These are phyloP conservation scores for Philereme vetulata DNA, from an alignment of 2,888 invertebrate species.

Conservation along the genomic window DNA sequence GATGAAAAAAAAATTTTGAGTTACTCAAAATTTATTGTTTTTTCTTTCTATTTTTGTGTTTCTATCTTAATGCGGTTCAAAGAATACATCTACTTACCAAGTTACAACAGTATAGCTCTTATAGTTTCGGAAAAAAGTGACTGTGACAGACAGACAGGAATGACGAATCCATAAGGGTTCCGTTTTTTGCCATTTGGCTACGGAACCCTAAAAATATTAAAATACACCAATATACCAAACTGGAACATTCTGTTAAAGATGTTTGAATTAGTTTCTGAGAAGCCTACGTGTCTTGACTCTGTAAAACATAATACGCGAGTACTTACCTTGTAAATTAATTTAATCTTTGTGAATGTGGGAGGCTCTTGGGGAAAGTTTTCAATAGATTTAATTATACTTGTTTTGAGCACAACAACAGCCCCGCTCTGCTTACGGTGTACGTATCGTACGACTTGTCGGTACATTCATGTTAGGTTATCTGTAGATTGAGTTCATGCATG, in stretches of 20 bases:
- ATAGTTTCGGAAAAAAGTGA: too few species aligned
- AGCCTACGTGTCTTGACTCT: neutral
- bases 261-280: neutral
- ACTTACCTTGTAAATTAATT: slow-evolving; percentile 26
- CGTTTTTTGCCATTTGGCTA: too few species aligned
- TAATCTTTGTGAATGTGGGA: slow-evolving; percentile 28
- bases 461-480: slow-evolving; percentile 20
- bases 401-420: slow-evolving; percentile 23
- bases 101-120: too few species aligned
- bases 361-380: slow-evolving; percentile 28
- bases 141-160: too few species aligned
- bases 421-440: slow-evolving; percentile 13
- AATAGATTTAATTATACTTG: slow-evolving; percentile 40
- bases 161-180: too few species aligned
- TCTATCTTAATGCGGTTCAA: too few species aligned
- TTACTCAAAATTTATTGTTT: too few species aligned
- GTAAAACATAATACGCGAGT: slow-evolving; percentile 2
- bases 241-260: slow-evolving; percentile 1
- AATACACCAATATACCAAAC: slow-evolving; percentile 1
- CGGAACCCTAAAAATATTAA: too few species aligned
- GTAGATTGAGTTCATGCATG: slow-evolving; percentile 34
- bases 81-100: too few species aligned
- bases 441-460: slow-evolving; percentile 10
- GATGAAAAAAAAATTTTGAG: too few species aligned
- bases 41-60: too few species aligned